Percentiles rank a stretch among this genome's conserved stretches.
Evolutionary conservation across 2,888 invertebrate species (phyloP).

Genomic region (Nomada hirtipes): DNA sequence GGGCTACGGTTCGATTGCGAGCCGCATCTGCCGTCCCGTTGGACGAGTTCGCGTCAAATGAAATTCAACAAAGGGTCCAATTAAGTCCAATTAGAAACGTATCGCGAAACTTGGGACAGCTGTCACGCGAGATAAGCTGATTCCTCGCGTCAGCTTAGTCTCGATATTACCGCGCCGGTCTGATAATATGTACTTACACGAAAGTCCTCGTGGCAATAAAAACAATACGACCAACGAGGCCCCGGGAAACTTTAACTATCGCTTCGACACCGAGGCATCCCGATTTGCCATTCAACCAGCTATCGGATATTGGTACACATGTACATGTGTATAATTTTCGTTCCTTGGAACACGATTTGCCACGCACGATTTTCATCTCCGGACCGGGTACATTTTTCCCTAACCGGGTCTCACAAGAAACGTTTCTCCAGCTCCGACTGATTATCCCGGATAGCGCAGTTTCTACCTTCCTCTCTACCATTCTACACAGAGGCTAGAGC

Average conservation of each 20-base stretch:
- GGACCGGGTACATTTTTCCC: background rate
- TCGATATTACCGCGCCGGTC: slow-evolving; percentile 39
- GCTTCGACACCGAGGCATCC: background rate
- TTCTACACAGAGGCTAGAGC: slow-evolving; percentile 32
- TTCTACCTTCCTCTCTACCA: slow-evolving; percentile 1
- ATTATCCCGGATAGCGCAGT: slow-evolving; percentile 40
- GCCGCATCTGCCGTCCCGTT: slow-evolving; percentile 30
- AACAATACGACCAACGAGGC: too few species aligned
- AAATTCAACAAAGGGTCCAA: slow-evolving; percentile 61
- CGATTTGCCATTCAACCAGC: background rate
- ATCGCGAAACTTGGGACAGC: slow-evolving; percentile 51
- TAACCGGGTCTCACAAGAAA: slow-evolving; percentile 30
- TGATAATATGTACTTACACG: slow-evolving; percentile 14
- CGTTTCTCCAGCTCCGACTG: slow-evolving; percentile 48
- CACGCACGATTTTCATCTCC: slow-evolving; percentile 5
- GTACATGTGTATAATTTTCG: background rate
- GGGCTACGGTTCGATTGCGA: slow-evolving; percentile 42
- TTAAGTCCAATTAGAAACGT: slow-evolving; percentile 62
- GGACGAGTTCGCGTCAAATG: slow-evolving; percentile 43
- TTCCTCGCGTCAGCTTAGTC: slow-evolving; percentile 44
- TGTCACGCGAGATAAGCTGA: slow-evolving; percentile 59
- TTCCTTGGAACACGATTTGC: slow-evolving; percentile 11
- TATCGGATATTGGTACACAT: background rate
- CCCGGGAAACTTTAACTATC: background rate
- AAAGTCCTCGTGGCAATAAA: background rate